Percentiles rank a stretch among this genome's conserved stretches.
phyloP scores from a whole-genome alignment of 2,113 vertebrate genomes.

The Pteropus alecto region DNA sequence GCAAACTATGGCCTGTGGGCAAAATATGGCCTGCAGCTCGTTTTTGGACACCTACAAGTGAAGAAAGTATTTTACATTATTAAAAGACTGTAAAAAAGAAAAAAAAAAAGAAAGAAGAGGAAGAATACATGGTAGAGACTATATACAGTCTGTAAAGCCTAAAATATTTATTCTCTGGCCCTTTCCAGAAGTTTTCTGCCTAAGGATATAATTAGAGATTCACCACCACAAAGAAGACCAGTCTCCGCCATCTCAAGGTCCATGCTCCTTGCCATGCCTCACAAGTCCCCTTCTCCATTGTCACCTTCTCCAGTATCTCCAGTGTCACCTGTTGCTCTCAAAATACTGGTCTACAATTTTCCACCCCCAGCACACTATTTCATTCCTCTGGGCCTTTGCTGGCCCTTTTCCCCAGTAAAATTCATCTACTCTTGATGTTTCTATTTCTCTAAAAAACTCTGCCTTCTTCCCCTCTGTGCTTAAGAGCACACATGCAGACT shows the following conservation, averaged over 20 bases:
- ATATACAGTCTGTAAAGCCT: neutral
- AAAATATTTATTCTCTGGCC: neutral
- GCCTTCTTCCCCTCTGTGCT: neutral
- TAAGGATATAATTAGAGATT: neutral
- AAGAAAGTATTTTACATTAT: neutral
- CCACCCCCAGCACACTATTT: fast-evolving
- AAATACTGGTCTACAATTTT: neutral
- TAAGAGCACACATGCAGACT: neutral
- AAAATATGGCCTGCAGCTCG: neutral
- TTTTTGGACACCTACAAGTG: neutral
- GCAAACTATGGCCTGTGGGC: neutral
- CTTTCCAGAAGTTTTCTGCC: neutral
- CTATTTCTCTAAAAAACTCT: neutral
- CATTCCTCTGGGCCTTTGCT: neutral
- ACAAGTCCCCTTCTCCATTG: neutral
- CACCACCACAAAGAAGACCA: neutral
- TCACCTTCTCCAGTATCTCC: neutral
- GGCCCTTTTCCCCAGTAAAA: neutral
- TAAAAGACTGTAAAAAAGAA: neutral
- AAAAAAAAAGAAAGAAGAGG: neutral
- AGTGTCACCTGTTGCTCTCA: neutral
- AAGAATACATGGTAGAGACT: neutral
- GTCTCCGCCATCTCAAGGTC: neutral
- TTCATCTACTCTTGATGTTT: neutral
- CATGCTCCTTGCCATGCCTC: fast-evolving